Conservation (phyloP, 2,888 invertebrate species). For the Allacma fusca region DNA sequence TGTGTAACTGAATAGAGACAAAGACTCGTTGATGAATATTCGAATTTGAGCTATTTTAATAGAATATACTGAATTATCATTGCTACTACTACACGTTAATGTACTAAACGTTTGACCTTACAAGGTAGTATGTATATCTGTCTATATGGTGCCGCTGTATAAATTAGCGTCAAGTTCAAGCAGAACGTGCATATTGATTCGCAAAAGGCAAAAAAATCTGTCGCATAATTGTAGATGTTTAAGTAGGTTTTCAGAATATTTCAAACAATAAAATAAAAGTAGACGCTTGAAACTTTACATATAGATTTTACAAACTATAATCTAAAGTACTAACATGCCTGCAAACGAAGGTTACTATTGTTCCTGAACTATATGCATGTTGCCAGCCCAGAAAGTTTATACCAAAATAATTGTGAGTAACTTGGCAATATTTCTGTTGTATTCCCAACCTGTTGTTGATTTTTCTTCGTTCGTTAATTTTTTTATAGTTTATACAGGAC, state of each 20-base stretch:
- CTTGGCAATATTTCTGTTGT: too few relatives aligned
- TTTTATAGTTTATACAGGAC: not conserved
- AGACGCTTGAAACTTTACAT: too few relatives aligned
- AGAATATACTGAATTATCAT: not conserved
- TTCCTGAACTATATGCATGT: too few relatives aligned
- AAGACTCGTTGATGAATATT: not conserved
- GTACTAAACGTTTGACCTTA: not conserved
- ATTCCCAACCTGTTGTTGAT: not conserved
- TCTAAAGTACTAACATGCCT: too few relatives aligned
- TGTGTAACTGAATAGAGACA: conserved; percentile 4
- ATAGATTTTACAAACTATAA: too few relatives aligned
- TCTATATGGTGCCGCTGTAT: not conserved
- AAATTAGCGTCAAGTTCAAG: not conserved
- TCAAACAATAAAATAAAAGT: too few relatives aligned
- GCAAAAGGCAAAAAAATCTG: not conserved
- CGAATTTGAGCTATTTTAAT: conserved; percentile 16
- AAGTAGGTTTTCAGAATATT: too few relatives aligned
- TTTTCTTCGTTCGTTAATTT: conserved; percentile 1
- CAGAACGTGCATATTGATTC: not conserved
- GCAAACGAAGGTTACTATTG: too few relatives aligned
- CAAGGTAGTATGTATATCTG: not conserved
- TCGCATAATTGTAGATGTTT: not conserved
- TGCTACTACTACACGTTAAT: conserved; percentile 4
- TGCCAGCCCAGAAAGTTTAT: too few relatives aligned
- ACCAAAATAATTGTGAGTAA: too few relatives aligned